Percentiles rank a stretch among this genome's conserved stretches.
Evolutionary conservation across 2,113 vertebrate species (phyloP).

Genomic region (Phaethon lepturus): DNA sequence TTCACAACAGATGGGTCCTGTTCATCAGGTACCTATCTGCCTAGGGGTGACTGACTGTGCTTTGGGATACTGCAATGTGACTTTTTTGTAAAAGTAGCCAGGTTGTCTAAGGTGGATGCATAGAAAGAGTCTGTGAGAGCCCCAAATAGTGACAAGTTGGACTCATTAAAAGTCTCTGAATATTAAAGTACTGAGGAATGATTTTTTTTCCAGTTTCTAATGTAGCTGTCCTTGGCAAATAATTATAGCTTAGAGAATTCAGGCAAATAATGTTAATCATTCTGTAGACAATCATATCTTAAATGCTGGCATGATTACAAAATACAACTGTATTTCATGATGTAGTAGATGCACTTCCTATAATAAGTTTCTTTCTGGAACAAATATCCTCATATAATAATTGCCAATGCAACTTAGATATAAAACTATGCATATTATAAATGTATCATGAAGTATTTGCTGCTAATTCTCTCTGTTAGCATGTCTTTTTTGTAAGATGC

Average conservation of each 20-base stretch:
- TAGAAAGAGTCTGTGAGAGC: not conserved
- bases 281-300: not conserved
- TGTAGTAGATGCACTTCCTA: not conserved
- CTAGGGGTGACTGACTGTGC: not conserved
- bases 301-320: not conserved
- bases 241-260: not conserved
- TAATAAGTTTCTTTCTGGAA: not conserved
- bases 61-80: not conserved
- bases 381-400: not conserved
- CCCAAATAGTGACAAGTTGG: not conserved
- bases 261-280: not conserved
- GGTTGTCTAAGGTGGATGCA: not conserved
- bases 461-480: not conserved
- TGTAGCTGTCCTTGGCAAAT: not conserved
- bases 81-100: not conserved
- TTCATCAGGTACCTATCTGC: not conserved
- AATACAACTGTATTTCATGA: not conserved
- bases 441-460: not conserved
- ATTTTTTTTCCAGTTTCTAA: not conserved
- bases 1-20: not conserved
- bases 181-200: not conserved
- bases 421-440: not conserved
- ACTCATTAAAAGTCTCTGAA: not conserved
- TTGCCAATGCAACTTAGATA: not conserved
- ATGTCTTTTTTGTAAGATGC: not conserved